phyloP scores from a whole-genome alignment of 1,140 invertebrate species.

The Caenorhabditis inopinata region DNA sequence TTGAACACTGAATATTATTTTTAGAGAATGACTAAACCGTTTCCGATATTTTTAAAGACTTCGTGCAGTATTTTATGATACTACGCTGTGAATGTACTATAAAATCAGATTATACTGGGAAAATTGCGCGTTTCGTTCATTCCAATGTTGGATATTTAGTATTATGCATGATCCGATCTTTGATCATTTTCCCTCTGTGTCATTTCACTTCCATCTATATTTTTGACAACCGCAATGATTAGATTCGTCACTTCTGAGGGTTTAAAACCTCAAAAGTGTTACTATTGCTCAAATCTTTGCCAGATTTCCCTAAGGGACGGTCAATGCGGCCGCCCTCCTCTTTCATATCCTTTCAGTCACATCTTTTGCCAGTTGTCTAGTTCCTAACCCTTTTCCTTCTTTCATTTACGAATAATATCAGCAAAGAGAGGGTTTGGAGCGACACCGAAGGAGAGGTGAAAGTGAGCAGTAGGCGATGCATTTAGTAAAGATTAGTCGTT shows the following conservation, averaged over 20 bases:
- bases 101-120: too few relatives aligned
- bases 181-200: background rate
- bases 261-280: background rate
- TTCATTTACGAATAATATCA: conserved; percentile 23
- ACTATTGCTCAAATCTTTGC: background rate
- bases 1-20: too few relatives aligned
- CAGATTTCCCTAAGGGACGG: conserved; percentile 24
- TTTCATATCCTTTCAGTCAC: background rate
- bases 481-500: background rate
- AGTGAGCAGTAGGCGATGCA: background rate
- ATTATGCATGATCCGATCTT: background rate
- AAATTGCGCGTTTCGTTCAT: too few relatives aligned
- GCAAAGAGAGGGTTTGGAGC: background rate
- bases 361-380: background rate
- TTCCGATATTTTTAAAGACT: too few relatives aligned
- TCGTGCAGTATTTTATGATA: too few relatives aligned
- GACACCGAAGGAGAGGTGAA: background rate
- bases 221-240: too few relatives aligned
- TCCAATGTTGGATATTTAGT: too few relatives aligned
- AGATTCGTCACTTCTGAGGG: background rate
- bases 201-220: too few relatives aligned
- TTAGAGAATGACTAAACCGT: too few relatives aligned
- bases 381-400: background rate
- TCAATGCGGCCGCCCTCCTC: background rate
- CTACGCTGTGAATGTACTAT: too few relatives aligned